phyloP scores from a whole-genome alignment of 2,797 vertebrate species.

The Xerus rutilus region DNA sequence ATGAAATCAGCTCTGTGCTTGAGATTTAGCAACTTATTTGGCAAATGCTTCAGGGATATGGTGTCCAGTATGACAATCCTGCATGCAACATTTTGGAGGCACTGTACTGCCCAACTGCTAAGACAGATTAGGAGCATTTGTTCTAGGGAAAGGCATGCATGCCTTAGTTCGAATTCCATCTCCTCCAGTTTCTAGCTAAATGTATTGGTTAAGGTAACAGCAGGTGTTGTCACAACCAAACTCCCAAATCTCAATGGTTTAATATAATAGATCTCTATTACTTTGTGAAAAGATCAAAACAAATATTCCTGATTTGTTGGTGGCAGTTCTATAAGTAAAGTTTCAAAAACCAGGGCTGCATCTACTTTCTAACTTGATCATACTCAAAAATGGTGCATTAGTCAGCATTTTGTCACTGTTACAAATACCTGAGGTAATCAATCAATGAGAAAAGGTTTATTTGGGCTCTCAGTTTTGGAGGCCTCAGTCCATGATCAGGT shows the following conservation, averaged over 20 bases:
- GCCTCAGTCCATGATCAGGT: too few relatives aligned
- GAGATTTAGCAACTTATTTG: neutral
- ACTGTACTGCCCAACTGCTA: neutral
- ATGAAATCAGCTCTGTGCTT: neutral
- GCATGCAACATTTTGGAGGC: neutral
- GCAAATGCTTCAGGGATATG: neutral
- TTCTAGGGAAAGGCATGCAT: neutral
- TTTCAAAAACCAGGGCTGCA: neutral
- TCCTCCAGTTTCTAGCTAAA: neutral
- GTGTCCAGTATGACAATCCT: neutral
- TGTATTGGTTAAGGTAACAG: neutral
- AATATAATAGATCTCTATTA: neutral
- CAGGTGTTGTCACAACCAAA: neutral
- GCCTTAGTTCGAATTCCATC: neutral
- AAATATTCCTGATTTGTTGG: neutral
- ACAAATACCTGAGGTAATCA: neutral
- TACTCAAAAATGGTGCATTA: neutral
- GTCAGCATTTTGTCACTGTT: neutral
- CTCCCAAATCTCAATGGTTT: neutral
- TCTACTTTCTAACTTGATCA: neutral
- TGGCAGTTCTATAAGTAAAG: neutral
- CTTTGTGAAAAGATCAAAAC: neutral
- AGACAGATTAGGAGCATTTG: neutral
- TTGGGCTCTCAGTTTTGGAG: neutral
- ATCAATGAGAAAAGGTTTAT: neutral